Percentiles rank a stretch among this genome's conserved stretches.
phyloP scores from a whole-genome alignment of 2,888 invertebrate genomes.

The Doris montereyensis region DNA sequence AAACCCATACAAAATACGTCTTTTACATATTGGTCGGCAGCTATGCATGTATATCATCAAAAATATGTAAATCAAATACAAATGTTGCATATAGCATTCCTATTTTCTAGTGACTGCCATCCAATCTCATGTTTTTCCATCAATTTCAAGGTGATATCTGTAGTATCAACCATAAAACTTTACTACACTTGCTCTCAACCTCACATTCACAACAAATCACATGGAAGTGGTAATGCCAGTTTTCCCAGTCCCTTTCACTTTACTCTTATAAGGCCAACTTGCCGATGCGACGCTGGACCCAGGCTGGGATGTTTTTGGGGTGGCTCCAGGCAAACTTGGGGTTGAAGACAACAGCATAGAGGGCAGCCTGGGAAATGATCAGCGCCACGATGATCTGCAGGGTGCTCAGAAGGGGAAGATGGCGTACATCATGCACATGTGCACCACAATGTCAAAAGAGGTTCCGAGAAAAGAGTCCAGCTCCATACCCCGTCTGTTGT shows the following conservation, averaged over 20 bases:
- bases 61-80: too few species aligned
- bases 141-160: too few species aligned
- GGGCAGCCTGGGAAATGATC: conserved; percentile 45
- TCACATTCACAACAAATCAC: too few species aligned
- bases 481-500: conserved; percentile 49
- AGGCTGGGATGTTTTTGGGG: conserved; percentile 55
- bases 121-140: too few species aligned
- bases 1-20: too few species aligned
- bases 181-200: too few species aligned
- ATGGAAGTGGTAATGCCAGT: too few species aligned
- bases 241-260: not conserved
- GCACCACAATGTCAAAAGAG: conserved; percentile 61
- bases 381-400: conserved; percentile 51
- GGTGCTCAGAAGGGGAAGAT: conserved; percentile 52
- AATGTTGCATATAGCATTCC: too few species aligned
- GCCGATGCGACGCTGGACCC: conserved; percentile 55
- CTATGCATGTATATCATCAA: too few species aligned
- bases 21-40: too few species aligned
- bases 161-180: too few species aligned
- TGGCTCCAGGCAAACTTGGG: conserved; percentile 62
- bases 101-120: too few species aligned
- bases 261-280: conserved; percentile 8
- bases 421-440: conserved; percentile 55
- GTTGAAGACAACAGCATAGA: conserved; percentile 53
- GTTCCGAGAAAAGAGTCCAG: conserved; percentile 61